These are phyloP conservation scores for Origma solitaria DNA, from an alignment of 2,113 vertebrate species.

Conservation along the genomic window DNA sequence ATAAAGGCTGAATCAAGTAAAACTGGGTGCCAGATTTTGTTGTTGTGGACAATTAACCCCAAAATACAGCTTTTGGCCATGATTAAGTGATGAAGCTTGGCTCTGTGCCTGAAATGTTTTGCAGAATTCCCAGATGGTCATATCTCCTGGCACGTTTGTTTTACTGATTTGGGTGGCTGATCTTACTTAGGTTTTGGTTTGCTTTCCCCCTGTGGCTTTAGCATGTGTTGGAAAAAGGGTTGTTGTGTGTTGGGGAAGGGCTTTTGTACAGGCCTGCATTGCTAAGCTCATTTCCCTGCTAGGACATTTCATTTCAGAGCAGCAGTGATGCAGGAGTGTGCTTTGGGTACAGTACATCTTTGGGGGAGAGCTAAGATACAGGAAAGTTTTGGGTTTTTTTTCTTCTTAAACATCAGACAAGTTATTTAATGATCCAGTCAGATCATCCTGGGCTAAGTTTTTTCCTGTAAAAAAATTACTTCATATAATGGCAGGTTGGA, in stretches of 20 bases:
- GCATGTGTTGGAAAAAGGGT: background rate
- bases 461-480: background rate
- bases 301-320: background rate
- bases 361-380: background rate
- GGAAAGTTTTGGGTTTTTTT: background rate
- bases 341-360: background rate
- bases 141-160: background rate
- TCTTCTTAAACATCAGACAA: no score
- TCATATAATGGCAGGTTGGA: background rate
- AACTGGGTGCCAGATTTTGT: background rate
- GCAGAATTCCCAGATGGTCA: background rate
- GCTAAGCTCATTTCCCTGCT: background rate
- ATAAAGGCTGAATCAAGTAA: background rate
- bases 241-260: background rate
- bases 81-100: background rate
- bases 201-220: background rate
- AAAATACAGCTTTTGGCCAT: background rate
- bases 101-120: background rate
- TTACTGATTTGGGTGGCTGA: background rate
- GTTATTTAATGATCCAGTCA: background rate
- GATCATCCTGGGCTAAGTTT: background rate
- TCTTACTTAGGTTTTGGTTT: background rate
- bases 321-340: background rate
- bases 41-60: background rate
- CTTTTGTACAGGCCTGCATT: background rate